Evolutionary conservation across 37 sponge, comb jelly and placozoan genomes (phyloP).

Genomic region (Beroe forskalii): DNA sequence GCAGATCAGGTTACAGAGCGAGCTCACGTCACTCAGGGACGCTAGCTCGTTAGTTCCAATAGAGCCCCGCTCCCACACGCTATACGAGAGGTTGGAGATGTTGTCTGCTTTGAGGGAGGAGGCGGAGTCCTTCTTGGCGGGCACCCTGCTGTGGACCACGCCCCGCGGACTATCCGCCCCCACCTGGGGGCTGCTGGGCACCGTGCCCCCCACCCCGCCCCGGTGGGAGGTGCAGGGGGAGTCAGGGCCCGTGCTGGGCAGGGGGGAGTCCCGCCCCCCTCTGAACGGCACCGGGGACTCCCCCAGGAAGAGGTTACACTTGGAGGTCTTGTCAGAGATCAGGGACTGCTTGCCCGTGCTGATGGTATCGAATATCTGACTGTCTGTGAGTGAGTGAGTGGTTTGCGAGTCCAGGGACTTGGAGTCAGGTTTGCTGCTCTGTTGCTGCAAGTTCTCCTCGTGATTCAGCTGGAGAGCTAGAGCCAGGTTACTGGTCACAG

Average conservation of each 20-base stretch:
- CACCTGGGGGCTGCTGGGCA: not conserved
- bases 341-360: constrained; percentile 29
- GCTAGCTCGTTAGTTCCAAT: constrained; percentile 23
- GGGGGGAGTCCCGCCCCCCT: not conserved
- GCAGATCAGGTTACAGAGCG: constrained; percentile 63
- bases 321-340: constrained; percentile 53
- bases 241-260: not conserved
- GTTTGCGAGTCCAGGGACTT: constrained; percentile 51
- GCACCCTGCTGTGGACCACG: not conserved
- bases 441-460: constrained; percentile 52
- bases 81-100: constrained; percentile 51
- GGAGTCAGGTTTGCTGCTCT: not conserved
- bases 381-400: constrained; percentile 19
- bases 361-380: constrained; percentile 43
- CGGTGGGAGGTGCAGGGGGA: not conserved
- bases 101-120: constrained; percentile 52
- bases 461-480: constrained; percentile 57
- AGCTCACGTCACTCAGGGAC: constrained; percentile 47
- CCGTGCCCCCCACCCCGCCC: not conserved
- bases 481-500: not conserved
- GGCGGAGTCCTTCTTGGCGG: not conserved
- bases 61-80: constrained; percentile 35
- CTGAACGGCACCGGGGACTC: constrained; percentile 11
- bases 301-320: constrained; percentile 43
- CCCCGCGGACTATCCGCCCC: not conserved